These are phyloP conservation scores for Moxostoma hubbsi DNA, from an alignment of 2,797 vertebrate genomes.

Conservation along the genomic window DNA sequence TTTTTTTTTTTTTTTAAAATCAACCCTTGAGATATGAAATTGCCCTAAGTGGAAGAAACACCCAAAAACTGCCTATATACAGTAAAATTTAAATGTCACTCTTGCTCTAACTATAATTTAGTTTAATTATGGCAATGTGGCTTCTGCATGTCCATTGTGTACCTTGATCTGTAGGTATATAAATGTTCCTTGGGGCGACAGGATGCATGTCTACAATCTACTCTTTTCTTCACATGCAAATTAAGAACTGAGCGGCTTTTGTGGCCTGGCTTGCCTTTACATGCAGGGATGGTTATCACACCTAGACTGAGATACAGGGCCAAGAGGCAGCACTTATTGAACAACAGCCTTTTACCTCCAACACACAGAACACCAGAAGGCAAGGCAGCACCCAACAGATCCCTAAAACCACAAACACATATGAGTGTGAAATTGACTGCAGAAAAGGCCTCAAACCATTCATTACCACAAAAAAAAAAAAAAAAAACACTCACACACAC, in stretches of 20 bases:
- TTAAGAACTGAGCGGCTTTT: constrained; percentile 5
- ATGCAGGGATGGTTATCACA: constrained; percentile 50
- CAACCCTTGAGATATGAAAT: too few species aligned
- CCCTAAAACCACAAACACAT: constrained; percentile 17
- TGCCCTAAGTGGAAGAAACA: too few species aligned
- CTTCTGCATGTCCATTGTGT: not conserved
- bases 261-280: constrained; percentile 45
- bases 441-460: constrained; percentile 12
- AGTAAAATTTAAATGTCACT: not conserved
- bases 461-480: not conserved
- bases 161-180: not conserved
- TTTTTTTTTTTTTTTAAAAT: too few species aligned
- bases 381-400: constrained; percentile 5
- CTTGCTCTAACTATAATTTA: not conserved
- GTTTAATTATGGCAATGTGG: not conserved
- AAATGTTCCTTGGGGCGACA: constrained; percentile 3
- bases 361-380: constrained; percentile 2
- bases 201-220: constrained; percentile 5
- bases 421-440: not conserved
- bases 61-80: not conserved
- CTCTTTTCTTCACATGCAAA: not conserved
- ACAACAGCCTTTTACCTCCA: constrained; percentile 37
- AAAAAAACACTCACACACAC: not conserved
- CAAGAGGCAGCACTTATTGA: constrained; percentile 47
- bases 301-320: constrained; percentile 48